These are phyloP conservation scores for Drosophila mulleri DNA, from an alignment of 2,888 invertebrate genomes.

Conservation along the genomic window DNA sequence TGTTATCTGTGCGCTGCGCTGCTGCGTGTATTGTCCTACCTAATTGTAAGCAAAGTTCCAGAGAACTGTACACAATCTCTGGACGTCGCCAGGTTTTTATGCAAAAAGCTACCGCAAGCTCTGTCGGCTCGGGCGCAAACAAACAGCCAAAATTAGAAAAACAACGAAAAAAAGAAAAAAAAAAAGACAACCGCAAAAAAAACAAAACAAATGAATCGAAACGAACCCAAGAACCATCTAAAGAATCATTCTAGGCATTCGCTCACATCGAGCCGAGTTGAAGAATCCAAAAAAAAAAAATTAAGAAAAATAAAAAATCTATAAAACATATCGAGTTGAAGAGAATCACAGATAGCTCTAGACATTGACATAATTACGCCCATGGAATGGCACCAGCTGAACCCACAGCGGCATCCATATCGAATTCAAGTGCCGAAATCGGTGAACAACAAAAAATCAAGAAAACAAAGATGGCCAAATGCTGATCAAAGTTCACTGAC, in stretches of 20 bases:
- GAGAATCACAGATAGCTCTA: slow-evolving; percentile 32
- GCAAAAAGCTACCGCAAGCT: slow-evolving; percentile 67
- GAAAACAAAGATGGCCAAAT: slow-evolving; percentile 36
- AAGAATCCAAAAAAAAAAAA: background rate
- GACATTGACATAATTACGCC: slow-evolving; percentile 72
- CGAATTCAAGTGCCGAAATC: slow-evolving; percentile 62
- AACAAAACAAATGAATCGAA: slow-evolving; percentile 25
- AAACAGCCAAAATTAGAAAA: background rate
- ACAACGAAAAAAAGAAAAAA: slow-evolving; percentile 7
- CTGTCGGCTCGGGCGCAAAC: slow-evolving; percentile 26
- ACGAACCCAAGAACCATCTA: slow-evolving; percentile 19
- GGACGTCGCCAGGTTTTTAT: slow-evolving; percentile 77
- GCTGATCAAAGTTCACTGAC: slow-evolving; percentile 60
- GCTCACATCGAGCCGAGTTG: background rate
- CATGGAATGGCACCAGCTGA: slow-evolving; percentile 27
- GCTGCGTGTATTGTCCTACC: slow-evolving; percentile 58
- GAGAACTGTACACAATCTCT: slow-evolving; percentile 77
- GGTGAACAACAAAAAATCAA: background rate
- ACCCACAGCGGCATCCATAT: slow-evolving; percentile 41
- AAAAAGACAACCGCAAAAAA: slow-evolving; percentile 9
- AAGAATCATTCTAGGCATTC: slow-evolving; percentile 45
- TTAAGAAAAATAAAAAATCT: background rate
- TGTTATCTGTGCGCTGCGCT: slow-evolving; percentile 15
- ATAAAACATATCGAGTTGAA: background rate
- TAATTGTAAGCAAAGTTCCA: slow-evolving; percentile 79